A percentile compares a stretch with the other conserved stretches of the same genome.
Conservation (phyloP, 2,113 vertebrate genomes). For the Campylorhamphus procurvoides region DNA sequence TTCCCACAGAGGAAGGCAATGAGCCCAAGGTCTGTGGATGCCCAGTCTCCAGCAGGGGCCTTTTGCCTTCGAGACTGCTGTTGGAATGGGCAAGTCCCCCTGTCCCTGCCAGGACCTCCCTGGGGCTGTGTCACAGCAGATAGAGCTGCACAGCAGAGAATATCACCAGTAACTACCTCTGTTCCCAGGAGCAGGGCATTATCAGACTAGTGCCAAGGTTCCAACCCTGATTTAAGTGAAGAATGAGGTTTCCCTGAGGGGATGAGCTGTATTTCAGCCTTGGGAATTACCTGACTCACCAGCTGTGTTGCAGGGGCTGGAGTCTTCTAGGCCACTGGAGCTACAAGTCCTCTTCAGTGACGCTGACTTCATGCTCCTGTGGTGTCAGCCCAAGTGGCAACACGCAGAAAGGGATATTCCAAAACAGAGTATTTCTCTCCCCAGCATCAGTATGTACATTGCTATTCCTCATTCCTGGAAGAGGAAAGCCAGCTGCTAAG, state of each 20-base stretch:
- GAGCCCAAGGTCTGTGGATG: neutral
- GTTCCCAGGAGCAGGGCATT: neutral
- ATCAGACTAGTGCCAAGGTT: neutral
- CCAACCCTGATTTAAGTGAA: neutral
- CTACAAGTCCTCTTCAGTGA: neutral
- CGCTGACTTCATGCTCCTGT: neutral
- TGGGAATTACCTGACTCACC: neutral
- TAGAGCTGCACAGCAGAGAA: neutral
- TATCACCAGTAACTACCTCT: neutral
- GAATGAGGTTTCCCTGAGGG: neutral
- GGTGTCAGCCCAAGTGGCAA: neutral
- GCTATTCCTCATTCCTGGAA: neutral
- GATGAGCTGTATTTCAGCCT: neutral
- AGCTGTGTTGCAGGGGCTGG: neutral
- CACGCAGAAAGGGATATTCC: neutral
- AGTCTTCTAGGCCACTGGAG: neutral
- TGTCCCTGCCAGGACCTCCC: neutral
- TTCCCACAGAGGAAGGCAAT: neutral
- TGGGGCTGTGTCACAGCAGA: neutral
- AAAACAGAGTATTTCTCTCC: neutral
- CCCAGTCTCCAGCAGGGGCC: neutral
- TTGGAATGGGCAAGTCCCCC: accelerated
- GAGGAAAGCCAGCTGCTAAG: neutral
- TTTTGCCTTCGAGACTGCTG: neutral
- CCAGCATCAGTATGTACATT: neutral